Evolutionary conservation across 1,140 invertebrate species (phyloP).

Genomic region (Vanessa atalanta): DNA sequence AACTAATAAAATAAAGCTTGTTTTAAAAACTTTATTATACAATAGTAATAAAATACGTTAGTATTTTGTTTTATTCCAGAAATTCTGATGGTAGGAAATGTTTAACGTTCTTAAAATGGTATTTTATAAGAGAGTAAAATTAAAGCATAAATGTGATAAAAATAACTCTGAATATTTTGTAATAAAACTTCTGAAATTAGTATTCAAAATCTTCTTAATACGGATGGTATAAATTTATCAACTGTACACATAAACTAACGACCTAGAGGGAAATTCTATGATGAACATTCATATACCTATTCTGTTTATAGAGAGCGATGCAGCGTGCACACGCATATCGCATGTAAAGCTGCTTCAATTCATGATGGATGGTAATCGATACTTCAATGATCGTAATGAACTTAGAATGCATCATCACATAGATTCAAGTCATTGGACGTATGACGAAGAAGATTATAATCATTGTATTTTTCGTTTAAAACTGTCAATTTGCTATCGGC

Average conservation of each 20-base stretch:
- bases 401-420: not conserved
- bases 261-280: not conserved
- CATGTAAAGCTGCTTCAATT: slow-evolving; percentile 19
- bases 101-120: no score
- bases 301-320: not conserved
- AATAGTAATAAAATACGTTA: no score
- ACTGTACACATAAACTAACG: slow-evolving; percentile 5
- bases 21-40: no score
- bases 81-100: no score
- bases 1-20: no score
- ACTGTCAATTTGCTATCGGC: not conserved
- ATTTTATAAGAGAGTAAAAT: not conserved
- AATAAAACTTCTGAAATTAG: not conserved
- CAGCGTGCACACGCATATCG: slow-evolving; percentile 14
- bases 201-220: not conserved
- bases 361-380: slow-evolving; percentile 20
- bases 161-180: not conserved
- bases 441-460: not conserved
- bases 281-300: slow-evolving; percentile 4
- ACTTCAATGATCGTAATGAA: slow-evolving; percentile 6
- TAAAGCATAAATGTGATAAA: not conserved
- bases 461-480: not conserved
- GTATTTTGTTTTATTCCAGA: no score
- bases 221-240: not conserved
- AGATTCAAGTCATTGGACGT: not conserved